Conservation (phyloP, 2,888 invertebrate species). For the Plagiodera versicolora region DNA sequence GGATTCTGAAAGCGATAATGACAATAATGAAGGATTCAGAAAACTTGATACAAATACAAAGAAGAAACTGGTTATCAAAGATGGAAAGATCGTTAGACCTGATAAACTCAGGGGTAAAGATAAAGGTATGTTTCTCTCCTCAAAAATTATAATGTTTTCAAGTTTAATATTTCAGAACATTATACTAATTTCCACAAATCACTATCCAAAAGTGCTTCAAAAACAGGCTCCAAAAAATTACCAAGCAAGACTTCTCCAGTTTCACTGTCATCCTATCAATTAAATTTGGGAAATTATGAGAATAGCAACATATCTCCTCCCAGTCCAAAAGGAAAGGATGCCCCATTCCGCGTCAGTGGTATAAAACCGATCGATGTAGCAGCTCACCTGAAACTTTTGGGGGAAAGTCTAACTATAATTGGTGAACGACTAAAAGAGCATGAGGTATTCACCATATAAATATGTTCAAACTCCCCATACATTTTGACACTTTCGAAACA, state of each 20-base stretch:
- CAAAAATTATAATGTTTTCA: constrained; percentile 2
- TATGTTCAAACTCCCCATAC: too few species aligned
- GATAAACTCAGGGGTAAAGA: constrained; percentile 60
- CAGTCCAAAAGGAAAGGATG: constrained; percentile 50
- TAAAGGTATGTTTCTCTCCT: constrained; percentile 37
- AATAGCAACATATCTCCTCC: constrained; percentile 49
- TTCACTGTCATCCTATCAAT: constrained; percentile 34
- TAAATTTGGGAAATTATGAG: constrained; percentile 36
- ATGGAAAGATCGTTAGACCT: constrained; percentile 68
- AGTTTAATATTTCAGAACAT: constrained; percentile 18
- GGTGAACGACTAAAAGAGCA: constrained; percentile 92
- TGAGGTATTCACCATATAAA: constrained; percentile 60
- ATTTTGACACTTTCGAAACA: too few species aligned
- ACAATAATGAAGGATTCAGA: constrained; percentile 56
- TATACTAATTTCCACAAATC: constrained; percentile 26
- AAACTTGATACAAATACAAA: constrained; percentile 63
- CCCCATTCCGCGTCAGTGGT: constrained; percentile 65
- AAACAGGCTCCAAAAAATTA: constrained; percentile 24
- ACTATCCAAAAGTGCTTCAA: constrained; percentile 17
- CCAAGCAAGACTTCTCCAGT: constrained; percentile 38
- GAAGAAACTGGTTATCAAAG: constrained; percentile 70
- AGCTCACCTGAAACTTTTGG: constrained; percentile 87
- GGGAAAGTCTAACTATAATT: constrained; percentile 91
- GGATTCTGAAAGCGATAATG: constrained; percentile 48
- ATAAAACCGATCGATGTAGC: constrained; percentile 88